Base-by-base conservation (phyloP, 2,113 vertebrate species). In the Laterallus jamaicensis region DNA sequence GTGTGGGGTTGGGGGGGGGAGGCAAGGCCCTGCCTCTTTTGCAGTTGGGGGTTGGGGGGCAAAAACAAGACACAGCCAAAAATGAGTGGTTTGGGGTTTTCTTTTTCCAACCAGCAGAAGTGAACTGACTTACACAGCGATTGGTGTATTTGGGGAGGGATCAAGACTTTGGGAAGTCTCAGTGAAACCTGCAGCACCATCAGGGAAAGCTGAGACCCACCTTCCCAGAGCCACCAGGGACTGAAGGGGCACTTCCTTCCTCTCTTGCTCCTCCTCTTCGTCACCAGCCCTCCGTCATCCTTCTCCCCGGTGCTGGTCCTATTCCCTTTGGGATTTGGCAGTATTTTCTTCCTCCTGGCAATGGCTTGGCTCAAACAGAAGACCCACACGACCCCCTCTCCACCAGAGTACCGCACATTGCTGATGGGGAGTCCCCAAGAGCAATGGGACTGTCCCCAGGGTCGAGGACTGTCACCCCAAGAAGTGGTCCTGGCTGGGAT, bases 41-140 rank as follows among this genome's bases (percentile, higher is more conserved):
- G 0, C 15, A 10, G 5, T 29, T 18, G 4, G 9, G 11, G 2
- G 12, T 5, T 2, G 10, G 9, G 2, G 14, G 5, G 2, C 5
- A 35, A 86, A 86, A 62, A 15, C 26, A 64, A 56, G 67, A 82
- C n/a, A 28, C 28, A 44, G 10, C 15, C 3, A 16, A 9, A 56
- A 56, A 11, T 8, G 29, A 79, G 50, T 25, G 24, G 50, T 28
- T 26, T 52, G 50, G 24, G 50, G 50, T 25, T 52, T 52, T 52
- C 32, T 73, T 70, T 54, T 31, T 29, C 64, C n/a, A 77, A 10
- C 26, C 59, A 74, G 54, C 68, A 49, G 37, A 49, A 77, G 10
- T 63, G 16, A 74, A 11, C 12, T 9, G 32, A 59, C 15, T 13
- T 5, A 49, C 70, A 47, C 50, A 62, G 47, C 5, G 0, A 29